Percentiles rank a stretch among this genome's conserved stretches.
Conservation (phyloP, 2,888 invertebrate species). For the Axea sp. region DNA sequence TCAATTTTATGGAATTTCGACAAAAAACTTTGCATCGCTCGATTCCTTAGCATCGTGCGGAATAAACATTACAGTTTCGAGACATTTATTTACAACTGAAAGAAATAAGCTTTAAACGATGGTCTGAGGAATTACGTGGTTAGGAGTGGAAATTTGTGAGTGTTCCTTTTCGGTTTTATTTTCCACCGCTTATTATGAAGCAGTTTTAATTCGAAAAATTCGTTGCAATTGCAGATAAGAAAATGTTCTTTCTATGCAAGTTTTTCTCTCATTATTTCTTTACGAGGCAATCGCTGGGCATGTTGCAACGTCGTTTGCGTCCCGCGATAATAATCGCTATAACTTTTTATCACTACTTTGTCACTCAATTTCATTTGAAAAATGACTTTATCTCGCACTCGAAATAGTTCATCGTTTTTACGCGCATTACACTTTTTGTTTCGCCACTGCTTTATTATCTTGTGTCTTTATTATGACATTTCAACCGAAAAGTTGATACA, state of each 20-base stretch:
- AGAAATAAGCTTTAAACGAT: too few relatives aligned
- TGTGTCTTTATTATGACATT: not conserved
- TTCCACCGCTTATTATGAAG: too few relatives aligned
- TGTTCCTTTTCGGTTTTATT: too few relatives aligned
- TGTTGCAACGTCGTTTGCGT: conserved; percentile 61
- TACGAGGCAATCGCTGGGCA: conserved; percentile 59
- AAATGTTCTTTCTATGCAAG: conserved; percentile 53
- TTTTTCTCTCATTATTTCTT: conserved; percentile 60
- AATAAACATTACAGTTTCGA: too few relatives aligned
- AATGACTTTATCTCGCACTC: conserved; percentile 51
- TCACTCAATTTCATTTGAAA: conserved; percentile 52
- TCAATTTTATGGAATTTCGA: too few relatives aligned
- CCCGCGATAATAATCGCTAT: conserved; percentile 57
- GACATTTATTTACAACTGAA: too few relatives aligned
- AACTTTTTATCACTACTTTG: conserved; percentile 55
- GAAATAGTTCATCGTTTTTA: conserved; percentile 23
- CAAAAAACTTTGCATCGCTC: too few relatives aligned
- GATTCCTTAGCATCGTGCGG: too few relatives aligned
- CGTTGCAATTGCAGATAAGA: conserved; percentile 46
- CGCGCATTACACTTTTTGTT: conserved; percentile 20
- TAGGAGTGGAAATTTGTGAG: too few relatives aligned
- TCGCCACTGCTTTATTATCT: conserved; percentile 12
- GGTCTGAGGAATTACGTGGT: too few relatives aligned
- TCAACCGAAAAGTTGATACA: not conserved
- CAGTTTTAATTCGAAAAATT: conserved; percentile 26